Conservation (phyloP, 2,113 vertebrate species). For the Gila orcuttii region DNA sequence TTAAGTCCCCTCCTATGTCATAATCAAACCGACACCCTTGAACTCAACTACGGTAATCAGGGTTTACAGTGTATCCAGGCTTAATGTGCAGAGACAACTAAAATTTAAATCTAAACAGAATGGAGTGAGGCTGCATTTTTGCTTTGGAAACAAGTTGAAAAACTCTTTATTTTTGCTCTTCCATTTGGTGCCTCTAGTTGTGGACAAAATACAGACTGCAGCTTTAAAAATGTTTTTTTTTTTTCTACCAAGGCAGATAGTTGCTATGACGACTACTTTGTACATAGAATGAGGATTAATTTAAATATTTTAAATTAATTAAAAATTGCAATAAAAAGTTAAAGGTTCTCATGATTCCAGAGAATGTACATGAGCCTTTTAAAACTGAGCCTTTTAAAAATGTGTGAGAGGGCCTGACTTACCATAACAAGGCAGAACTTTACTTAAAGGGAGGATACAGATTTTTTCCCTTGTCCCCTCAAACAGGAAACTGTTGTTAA, state of each 20-base stretch:
- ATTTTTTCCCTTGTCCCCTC: constrained; percentile 75
- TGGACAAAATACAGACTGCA: background rate
- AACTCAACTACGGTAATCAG: too few relatives aligned
- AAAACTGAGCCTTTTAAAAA: background rate
- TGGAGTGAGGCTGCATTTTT: background rate
- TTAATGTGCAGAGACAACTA: background rate
- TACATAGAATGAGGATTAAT: background rate
- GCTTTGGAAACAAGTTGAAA: background rate
- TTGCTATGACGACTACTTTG: background rate
- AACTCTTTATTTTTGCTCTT: background rate
- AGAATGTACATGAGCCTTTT: background rate
- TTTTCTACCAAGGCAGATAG: background rate
- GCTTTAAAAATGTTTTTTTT: background rate
- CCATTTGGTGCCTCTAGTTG: background rate
- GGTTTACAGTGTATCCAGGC: background rate
- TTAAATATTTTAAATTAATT: background rate
- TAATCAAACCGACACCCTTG: too few relatives aligned
- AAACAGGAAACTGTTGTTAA: constrained; percentile 73
- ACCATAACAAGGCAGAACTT: constrained; percentile 64
- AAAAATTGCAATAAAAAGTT: background rate
- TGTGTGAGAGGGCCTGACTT: constrained; percentile 54
- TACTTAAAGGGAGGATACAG: constrained; percentile 72
- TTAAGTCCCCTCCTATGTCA: too few relatives aligned
- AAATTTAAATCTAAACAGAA: background rate
- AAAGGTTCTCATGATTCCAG: background rate